Evolutionary conservation across 2,797 vertebrate genomes (phyloP).

Genomic region (Nyctibius grandis): DNA sequence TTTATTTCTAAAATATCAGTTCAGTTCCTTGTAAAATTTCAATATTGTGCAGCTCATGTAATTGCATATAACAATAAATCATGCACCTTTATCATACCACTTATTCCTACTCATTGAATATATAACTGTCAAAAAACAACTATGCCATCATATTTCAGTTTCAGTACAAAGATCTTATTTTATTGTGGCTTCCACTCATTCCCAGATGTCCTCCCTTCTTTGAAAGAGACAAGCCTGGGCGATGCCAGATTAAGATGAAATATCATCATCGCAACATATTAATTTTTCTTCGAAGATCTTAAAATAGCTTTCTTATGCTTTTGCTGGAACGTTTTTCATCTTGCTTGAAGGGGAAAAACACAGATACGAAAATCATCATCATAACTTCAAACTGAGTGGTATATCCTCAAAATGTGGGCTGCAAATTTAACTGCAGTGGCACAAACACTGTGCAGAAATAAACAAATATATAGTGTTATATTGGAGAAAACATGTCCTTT

Average conservation of each 20-base stretch:
- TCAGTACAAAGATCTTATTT: conserved; percentile 37
- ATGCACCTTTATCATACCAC: conserved; percentile 20
- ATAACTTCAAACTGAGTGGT: conserved; percentile 28
- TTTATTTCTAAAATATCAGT: conserved; percentile 37
- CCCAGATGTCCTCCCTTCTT: conserved; percentile 63
- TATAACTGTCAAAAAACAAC: conserved; percentile 52
- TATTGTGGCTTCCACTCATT: conserved; percentile 62
- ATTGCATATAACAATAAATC: conserved; percentile 32
- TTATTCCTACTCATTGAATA: conserved; percentile 47
- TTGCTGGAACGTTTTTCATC: conserved; percentile 56
- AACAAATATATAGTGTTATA: conserved; percentile 59
- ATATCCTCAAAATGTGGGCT: conserved; percentile 57
- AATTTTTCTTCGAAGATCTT: conserved; percentile 49
- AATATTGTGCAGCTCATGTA: conserved; percentile 34
- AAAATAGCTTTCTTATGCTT: conserved; percentile 59
- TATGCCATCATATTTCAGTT: conserved; percentile 46
- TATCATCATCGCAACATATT: conserved; percentile 63
- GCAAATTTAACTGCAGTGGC: conserved; percentile 40
- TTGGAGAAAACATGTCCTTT: conserved; percentile 55
- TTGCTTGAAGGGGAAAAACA: conserved; percentile 43
- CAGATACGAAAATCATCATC: conserved; percentile 44
- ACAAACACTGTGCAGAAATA: conserved; percentile 52
- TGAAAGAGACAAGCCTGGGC: conserved; percentile 55
- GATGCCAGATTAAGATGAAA: conserved; percentile 63
- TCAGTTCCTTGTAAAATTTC: conserved; percentile 11